Base-by-base conservation (phyloP, 2,888 invertebrate species). In the Gasteruption jaculator region DNA sequence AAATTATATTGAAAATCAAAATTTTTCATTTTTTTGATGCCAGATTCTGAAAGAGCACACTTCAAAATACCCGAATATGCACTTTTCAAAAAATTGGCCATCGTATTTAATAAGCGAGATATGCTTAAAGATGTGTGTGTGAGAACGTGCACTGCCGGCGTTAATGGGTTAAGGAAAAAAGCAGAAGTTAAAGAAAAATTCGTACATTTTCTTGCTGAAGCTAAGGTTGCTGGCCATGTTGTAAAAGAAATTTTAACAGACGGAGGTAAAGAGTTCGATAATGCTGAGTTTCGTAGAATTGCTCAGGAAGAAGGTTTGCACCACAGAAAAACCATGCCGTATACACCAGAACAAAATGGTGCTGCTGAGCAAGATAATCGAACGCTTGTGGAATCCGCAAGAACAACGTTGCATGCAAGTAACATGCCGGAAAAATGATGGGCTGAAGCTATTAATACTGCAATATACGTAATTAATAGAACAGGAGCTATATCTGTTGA, bases 241-340 rank as follows among this genome's bases (percentile, higher is more conserved):
- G 48, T 62, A 7, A 53, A 54, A 38, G 57, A 61, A 42, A 33
- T 61, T 15, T 32, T 58, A 5, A 61, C 52, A 41, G 60, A 62
- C 40, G 60, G 58, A 46, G 56, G 58, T n/a, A 54, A 53, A 31
- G 58, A 63, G 48, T 60, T 61, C 30, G 57, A 56, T 33, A 59
- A 57, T 35, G 39, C 41, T 37, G 52, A 54, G 15, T 48, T 57
- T n/a, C 30, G 43, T 36, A 14, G 42, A 31, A 50, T 60, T 44
- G 36, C 58, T 19, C 18, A 33, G 8, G 29, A 26, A 35, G 41
- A 45, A 12, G 57, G 57, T 15, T 52, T 56, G 21, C 43, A 11
- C 20, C 48, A 47, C 31, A 39, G 49, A 27, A 30, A 48, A 31
- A 53, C 51, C 41, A 48, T 46, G 25, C 47, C 56, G 1, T 54